Conservation (phyloP, 2,888 invertebrate species). For the Ichneumon xanthorius region DNA sequence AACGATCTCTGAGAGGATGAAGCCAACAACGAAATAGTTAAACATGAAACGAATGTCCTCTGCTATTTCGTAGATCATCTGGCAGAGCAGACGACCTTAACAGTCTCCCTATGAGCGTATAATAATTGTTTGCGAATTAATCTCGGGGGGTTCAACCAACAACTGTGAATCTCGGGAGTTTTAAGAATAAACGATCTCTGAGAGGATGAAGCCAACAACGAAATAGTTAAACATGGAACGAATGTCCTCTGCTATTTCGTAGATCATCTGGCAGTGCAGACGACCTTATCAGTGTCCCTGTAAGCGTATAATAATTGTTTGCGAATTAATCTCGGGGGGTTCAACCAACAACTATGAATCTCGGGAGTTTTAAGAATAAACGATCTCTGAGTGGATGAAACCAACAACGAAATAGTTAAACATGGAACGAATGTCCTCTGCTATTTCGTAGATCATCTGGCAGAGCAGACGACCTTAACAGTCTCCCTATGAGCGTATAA, state of each 20-base stretch:
- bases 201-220: background rate
- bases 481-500: too few relatives aligned
- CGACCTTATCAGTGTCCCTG: too few relatives aligned
- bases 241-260: background rate
- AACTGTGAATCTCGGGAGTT: background rate
- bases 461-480: too few relatives aligned
- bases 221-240: background rate
- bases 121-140: too few relatives aligned
- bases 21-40: background rate
- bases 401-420: background rate
- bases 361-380: background rate
- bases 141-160: too few relatives aligned
- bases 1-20: background rate
- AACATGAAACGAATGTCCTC: background rate
- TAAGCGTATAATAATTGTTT: too few relatives aligned
- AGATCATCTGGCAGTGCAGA: background rate
- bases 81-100: too few relatives aligned
- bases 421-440: background rate
- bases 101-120: too few relatives aligned
- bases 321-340: too few relatives aligned
- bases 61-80: background rate
- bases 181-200: constrained; percentile 2
- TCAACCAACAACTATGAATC: background rate
- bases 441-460: background rate
- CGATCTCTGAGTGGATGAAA: background rate